Percentiles rank a stretch among this genome's conserved stretches.
Evolutionary conservation across 2,113 vertebrate species (phyloP).

Genomic region (Cranoglanis bouderius): DNA sequence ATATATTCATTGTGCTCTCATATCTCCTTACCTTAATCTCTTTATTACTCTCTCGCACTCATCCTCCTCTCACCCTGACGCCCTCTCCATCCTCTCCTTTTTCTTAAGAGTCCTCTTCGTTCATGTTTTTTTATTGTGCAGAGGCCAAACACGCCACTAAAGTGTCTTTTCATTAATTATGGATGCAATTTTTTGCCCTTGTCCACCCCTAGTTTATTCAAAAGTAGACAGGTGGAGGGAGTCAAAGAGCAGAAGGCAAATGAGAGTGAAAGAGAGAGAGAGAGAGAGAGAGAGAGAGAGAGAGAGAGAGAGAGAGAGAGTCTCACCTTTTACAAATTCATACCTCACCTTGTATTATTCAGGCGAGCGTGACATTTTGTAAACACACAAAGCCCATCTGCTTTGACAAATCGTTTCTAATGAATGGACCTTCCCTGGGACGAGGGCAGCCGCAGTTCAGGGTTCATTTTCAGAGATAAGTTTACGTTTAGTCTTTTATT

Average conservation of each 20-base stretch:
- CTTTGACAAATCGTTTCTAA: constrained; percentile 59
- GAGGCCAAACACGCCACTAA: constrained; percentile 56
- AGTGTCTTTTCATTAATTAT: constrained; percentile 66
- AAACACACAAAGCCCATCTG: constrained; percentile 58
- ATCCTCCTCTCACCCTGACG: constrained; percentile 13
- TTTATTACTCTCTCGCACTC: constrained; percentile 13
- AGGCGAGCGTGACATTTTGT: constrained; percentile 54
- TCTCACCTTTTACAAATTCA: constrained; percentile 57
- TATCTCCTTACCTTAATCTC: constrained; percentile 32
- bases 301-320: constrained; percentile 29
- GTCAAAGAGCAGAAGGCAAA: background rate
- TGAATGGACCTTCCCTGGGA: constrained; percentile 50
- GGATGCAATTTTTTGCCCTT: constrained; percentile 60
- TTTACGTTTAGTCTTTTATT: background rate
- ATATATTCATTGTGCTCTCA: constrained; percentile 11
- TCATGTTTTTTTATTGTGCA: constrained; percentile 46
- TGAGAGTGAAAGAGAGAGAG: constrained; percentile 6
- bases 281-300: constrained; percentile 28
- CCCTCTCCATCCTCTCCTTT: constrained; percentile 31
- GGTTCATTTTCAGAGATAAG: background rate
- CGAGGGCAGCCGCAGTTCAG: constrained; percentile 35
- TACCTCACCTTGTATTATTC: constrained; percentile 58
- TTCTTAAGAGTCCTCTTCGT: constrained; percentile 55
- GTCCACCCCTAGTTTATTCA: constrained; percentile 57
- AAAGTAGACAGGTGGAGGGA: constrained; percentile 41